Base-by-base conservation (phyloP, 1,140 invertebrate species). In the Drosophila kohkoa region DNA sequence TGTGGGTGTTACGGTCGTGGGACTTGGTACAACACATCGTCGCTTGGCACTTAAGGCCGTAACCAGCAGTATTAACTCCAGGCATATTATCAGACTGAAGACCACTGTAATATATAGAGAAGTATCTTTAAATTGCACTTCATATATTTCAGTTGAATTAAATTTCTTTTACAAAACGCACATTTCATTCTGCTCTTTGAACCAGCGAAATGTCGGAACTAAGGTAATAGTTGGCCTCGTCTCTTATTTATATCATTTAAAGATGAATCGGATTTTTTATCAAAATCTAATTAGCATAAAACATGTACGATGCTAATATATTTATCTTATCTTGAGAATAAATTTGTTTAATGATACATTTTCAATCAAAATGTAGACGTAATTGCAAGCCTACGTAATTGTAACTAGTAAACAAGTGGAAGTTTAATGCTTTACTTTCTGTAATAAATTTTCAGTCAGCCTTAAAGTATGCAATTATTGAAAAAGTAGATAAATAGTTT, bases 211-310 rank as follows among this genome's bases (percentile, higher is more conserved):
- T 54, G 28, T 13, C 38, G 41, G 38, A 16, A 66, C 73, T 79
- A 64, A 57, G 32, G 52, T 7, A 32, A 38, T 5, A 48, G 11
- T 8, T 6, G 1, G 1, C 20, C 25, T 0, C 28, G 1, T 25
- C 38, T 15, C 28, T n/a, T 79, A 80, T 87, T 82, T 87, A 87
- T 87, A 87, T 30, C 30, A 45, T 60, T 63, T 25, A 4, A 5
- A 54, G 49, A n/a, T 69, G 66, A 55, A 70, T 41, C 10, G 15
- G 0, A 7, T 4, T 30, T 10, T 25, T 49, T 62, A 75, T 81
- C 68, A 54, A 59, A 30, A 68, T 67, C 55, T 69, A 80, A 88
- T 87, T 87, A 83, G 80, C 48, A 72, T 80, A 57, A 35, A 15
- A 83, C 83, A 88, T 58, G 66, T 7, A 10, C 8, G 30, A 41